Evolutionary conservation across 2,113 vertebrate genomes (phyloP).

Genomic region (Struthidea cinerea): DNA sequence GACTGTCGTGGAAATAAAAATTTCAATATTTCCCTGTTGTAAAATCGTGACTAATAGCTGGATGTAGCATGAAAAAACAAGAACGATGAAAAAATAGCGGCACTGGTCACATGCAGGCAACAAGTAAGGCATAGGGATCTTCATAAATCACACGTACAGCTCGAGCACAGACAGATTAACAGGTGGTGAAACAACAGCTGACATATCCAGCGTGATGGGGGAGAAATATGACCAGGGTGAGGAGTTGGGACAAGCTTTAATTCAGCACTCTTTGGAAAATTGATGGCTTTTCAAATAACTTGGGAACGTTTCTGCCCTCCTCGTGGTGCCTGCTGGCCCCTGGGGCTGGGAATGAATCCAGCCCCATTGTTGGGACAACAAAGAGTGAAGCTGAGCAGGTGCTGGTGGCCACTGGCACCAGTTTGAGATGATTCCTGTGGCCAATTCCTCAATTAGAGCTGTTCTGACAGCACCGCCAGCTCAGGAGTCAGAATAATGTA

Average conservation of each 20-base stretch:
- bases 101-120: neutral
- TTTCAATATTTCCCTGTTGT: neutral
- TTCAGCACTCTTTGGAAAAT: neutral
- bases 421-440: neutral
- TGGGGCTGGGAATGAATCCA: neutral
- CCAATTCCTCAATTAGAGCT: neutral
- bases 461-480: neutral
- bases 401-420: neutral
- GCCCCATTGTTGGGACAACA: neutral
- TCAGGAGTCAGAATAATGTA: accelerated
- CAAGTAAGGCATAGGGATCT: neutral
- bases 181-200: constrained; percentile 34
- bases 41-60: neutral
- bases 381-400: neutral
- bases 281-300: neutral
- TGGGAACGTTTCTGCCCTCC: neutral
- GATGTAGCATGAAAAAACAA: neutral
- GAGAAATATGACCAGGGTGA: constrained; percentile 16
- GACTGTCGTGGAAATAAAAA: neutral
- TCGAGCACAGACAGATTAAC: constrained; percentile 32
- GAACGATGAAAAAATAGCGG: neutral
- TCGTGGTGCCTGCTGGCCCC: neutral
- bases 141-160: constrained; percentile 3
- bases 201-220: neutral
- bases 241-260: constrained; percentile 11